Base-by-base conservation (phyloP, 2,888 invertebrate species). In the Eumerus sabulonum region DNA sequence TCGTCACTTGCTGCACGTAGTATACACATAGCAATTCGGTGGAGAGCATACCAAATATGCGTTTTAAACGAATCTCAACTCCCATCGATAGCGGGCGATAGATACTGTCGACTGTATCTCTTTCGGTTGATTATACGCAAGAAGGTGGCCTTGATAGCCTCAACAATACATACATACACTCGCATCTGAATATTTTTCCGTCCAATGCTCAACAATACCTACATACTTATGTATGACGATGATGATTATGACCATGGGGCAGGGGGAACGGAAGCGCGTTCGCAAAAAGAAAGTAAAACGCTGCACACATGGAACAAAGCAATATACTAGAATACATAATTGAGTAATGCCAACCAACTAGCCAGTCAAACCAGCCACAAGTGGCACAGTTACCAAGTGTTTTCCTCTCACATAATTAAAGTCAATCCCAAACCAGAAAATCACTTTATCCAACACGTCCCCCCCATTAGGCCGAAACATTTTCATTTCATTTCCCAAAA, bases 281-380 rank as follows among this genome's bases (percentile, higher is more conserved):
- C 72, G 62, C 57, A 59, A 77, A 77, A 77, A 77, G 77, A 73
- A 77, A 77, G 72, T 77, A 77, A 77, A 77, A 63, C 42, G 57
- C 62, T 42, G 47, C 62, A 44, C 27, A 27, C 36, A 27, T 42
- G 60, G 40, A 59, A 2, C 7, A 27, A 27, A 27, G 27, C 7
- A 2, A 27, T 2, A 27, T 4, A 27, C 27, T 27, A n/a, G n/a
- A n/a, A n/a, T n/a, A 27, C 27, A 27, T 27, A 73, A 77, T 77
- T 77, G 67, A 77, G 73, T 73, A 77, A 73, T 73, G 77, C 77
- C n/a, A n/a, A n/a, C n/a, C n/a, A n/a, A n/a, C n/a, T n/a, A n/a
- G n/a, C n/a, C n/a, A n/a, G n/a, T n/a, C n/a, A n/a, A n/a, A n/a
- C n/a, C n/a, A n/a, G n/a, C n/a, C 67, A 77, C 72, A 77, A 77